A percentile compares a stretch with the other conserved stretches of the same genome.
Conservation (phyloP, 92 coral and sea anemone genomes). For the Epizoanthus ramosus region DNA sequence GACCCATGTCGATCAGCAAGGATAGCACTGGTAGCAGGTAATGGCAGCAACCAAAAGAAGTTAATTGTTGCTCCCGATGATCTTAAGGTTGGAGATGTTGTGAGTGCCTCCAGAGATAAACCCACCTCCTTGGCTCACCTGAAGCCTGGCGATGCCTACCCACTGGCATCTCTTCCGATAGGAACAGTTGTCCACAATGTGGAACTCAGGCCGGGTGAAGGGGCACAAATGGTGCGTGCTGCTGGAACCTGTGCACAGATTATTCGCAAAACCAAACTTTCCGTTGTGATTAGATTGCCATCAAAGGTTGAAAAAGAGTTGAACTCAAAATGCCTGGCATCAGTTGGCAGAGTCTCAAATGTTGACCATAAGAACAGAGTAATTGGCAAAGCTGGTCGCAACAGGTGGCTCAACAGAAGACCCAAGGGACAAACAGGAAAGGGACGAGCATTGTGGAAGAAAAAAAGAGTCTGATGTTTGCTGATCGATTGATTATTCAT, state of each 20-base stretch:
- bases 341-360: conserved; percentile 93
- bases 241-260: conserved; percentile 99
- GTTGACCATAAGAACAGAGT: conserved; percentile 90
- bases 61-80: conserved; percentile 91
- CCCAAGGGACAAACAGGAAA: conserved; percentile 99
- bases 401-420: conserved; percentile 91
- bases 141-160: conserved; percentile 97
- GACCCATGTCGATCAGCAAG: conserved; percentile 98
- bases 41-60: conserved; percentile 88
- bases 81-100: conserved; percentile 84
- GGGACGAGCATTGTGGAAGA: conserved; percentile 92
- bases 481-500: neutral
- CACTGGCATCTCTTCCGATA: conserved; percentile 81
- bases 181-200: conserved; percentile 94
- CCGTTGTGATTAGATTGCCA: conserved; percentile 83
- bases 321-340: conserved; percentile 79
- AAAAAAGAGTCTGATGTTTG: conserved; percentile 79
- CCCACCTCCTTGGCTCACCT: conserved; percentile 86
- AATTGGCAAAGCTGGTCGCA: conserved; percentile 97
- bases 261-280: conserved; percentile 74
- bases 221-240: conserved; percentile 95
- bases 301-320: conserved; percentile 91
- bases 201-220: conserved; percentile 88
- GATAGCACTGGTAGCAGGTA: conserved; percentile 94
- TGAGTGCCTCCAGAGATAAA: conserved; percentile 85